phyloP scores from a whole-genome alignment of 2,888 invertebrate species.

The Marronus borbonicus region DNA sequence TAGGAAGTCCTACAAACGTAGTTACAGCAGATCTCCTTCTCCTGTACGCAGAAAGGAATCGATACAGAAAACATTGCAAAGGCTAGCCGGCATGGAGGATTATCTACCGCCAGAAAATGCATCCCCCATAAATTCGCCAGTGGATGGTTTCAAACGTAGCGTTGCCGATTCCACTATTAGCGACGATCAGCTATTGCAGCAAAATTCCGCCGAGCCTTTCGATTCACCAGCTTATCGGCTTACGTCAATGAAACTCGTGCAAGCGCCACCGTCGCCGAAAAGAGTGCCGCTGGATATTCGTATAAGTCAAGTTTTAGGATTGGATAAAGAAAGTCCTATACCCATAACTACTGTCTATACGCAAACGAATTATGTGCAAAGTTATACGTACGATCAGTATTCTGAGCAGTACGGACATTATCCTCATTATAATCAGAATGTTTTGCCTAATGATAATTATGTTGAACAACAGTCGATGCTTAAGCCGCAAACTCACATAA shows the following conservation, averaged over 20 bases:
- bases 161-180: constrained; percentile 74
- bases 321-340: constrained; percentile 67
- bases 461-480: constrained; percentile 47
- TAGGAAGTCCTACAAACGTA: constrained; percentile 28
- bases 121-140: constrained; percentile 65
- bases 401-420: constrained; percentile 48
- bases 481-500: background rate
- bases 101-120: constrained; percentile 44
- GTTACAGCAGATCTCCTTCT: constrained; percentile 49
- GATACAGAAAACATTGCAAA: constrained; percentile 54
- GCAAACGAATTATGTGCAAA: constrained; percentile 48
- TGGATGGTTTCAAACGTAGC: constrained; percentile 69
- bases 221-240: constrained; percentile 58
- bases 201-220: constrained; percentile 58
- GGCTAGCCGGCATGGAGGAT: constrained; percentile 55
- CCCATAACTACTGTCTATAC: constrained; percentile 54
- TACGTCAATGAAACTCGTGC: constrained; percentile 15
- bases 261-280: constrained; percentile 71
- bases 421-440: constrained; percentile 45
- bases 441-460: constrained; percentile 47
- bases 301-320: constrained; percentile 75
- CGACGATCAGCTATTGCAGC: constrained; percentile 69
- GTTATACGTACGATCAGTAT: constrained; percentile 43
- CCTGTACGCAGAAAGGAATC: constrained; percentile 38
- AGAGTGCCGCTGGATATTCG: constrained; percentile 76